phyloP scores from a whole-genome alignment of 2,113 vertebrate genomes.

The Cettia cetti region DNA sequence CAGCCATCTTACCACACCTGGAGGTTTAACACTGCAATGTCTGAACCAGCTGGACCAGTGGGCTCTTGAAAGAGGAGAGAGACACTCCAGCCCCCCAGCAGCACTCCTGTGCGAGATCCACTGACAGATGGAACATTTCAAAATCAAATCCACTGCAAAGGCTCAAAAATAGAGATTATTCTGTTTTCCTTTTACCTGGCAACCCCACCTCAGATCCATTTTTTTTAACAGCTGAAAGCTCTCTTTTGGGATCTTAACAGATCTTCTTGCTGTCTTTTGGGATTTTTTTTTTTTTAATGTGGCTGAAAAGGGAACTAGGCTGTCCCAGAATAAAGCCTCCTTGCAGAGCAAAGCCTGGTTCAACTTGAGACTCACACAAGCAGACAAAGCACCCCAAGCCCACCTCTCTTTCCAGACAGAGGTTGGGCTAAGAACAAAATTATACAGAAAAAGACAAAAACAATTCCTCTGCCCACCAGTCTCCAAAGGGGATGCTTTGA shows the following conservation, averaged over 20 bases:
- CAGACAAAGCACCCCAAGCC: neutral
- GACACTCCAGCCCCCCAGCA: neutral
- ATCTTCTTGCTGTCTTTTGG: neutral
- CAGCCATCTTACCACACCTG: neutral
- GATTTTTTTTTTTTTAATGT: rapidly evolving
- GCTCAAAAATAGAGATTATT: neutral
- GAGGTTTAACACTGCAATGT: neutral
- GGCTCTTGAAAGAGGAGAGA: neutral
- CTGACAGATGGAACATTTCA: neutral
- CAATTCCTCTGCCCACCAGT: rapidly evolving
- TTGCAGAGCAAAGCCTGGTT: neutral
- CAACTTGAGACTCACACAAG: neutral
- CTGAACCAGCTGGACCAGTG: neutral
- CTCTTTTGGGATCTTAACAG: neutral
- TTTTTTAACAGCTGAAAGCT: neutral
- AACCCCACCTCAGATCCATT: neutral
- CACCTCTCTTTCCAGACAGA: neutral
- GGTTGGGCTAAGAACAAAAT: neutral
- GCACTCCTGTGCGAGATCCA: neutral
- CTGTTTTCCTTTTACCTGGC: neutral
- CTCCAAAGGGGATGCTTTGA: neutral
- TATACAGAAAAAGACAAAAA: neutral
- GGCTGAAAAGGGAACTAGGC: neutral
- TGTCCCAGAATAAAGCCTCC: neutral
- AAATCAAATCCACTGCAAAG: neutral